Evolutionary conservation across 2,888 invertebrate species (phyloP).

Genomic region (Creontiades dilutus): DNA sequence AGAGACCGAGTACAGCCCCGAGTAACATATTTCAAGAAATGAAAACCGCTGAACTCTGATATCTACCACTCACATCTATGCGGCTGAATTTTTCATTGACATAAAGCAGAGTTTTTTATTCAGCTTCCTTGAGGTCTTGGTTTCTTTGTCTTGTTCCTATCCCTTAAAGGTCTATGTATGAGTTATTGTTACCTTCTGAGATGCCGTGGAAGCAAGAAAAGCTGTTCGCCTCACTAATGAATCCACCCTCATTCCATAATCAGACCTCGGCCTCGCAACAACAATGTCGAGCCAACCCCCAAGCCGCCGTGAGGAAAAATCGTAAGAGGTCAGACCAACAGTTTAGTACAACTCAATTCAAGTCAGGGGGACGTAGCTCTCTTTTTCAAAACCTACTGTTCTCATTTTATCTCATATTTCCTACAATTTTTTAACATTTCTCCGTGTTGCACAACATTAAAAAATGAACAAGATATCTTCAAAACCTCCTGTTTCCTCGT

Average conservation of each 20-base stretch:
- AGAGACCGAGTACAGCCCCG: too few relatives aligned
- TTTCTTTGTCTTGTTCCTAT: background rate
- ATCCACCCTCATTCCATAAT: constrained; percentile 20
- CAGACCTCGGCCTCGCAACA: background rate
- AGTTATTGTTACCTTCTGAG: background rate
- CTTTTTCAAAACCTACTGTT: too few relatives aligned
- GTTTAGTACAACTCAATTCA: too few relatives aligned
- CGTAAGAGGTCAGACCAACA: background rate
- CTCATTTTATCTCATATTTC: too few relatives aligned
- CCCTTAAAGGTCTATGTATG: background rate
- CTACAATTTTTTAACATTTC: too few relatives aligned
- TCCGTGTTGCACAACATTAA: too few relatives aligned
- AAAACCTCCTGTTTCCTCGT: too few relatives aligned
- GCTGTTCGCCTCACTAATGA: constrained; percentile 19
- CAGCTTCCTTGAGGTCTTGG: background rate
- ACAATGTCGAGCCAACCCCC: background rate
- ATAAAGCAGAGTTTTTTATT: background rate
- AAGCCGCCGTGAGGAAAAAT: background rate
- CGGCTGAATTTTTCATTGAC: background rate
- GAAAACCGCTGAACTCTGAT: background rate
- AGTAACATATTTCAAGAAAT: too few relatives aligned
- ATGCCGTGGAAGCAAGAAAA: background rate
- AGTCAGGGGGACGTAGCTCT: too few relatives aligned
- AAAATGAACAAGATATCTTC: too few relatives aligned
- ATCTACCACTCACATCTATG: background rate